Evolutionary conservation across 2,797 vertebrate genomes (phyloP), one percentile per base, ranked within the genome.

Genomic region (Mus caroli): DNA sequence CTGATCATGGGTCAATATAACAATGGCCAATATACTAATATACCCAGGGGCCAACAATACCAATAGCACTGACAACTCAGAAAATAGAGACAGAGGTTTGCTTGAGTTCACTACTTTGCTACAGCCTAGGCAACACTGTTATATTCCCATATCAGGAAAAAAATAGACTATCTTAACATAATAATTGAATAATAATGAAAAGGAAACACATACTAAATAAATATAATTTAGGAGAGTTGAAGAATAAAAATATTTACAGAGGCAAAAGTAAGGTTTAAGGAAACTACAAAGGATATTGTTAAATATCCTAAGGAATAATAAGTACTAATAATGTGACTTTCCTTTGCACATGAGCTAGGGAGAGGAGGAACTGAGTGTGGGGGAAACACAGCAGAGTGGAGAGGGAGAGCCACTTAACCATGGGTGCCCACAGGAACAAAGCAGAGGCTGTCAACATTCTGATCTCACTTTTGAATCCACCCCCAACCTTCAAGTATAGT

Each of bases 221-320:
- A 60, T 83, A 69, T 62, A 83, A 96, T 56, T 83, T 78, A 78
- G 17, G 10, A 56, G 20, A 64, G 4, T 50, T 60, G 34, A 90
- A 60, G 75, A 93, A 60, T 78, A 6, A 31, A 69, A 69, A 54
- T 95, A 69, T 84, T 96, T 92, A 73, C 20, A 79, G 34, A 86
- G 84, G 7, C 24, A 13, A 46, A 2, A 28, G 7, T 43, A 90
- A 28, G 3, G 56, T 76, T 92, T 83, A 93, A 92, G 50, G 28
- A 89, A 94, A 93, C 8, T 37, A 78, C n/a, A 92, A 75, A 78
- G 7, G 3, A 60, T n/a, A 67, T 60, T 79, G 12, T 91, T 86
- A 94, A 95, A 88, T 54, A 56, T 1, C 11, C 12, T 31, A 93
- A 58, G 31, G 24, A 94, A 67, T 56, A 78, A 20, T 52, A 79